Evolutionary conservation across 2,888 invertebrate species (phyloP).

Genomic region (Pandemis cinnamomeana): DNA sequence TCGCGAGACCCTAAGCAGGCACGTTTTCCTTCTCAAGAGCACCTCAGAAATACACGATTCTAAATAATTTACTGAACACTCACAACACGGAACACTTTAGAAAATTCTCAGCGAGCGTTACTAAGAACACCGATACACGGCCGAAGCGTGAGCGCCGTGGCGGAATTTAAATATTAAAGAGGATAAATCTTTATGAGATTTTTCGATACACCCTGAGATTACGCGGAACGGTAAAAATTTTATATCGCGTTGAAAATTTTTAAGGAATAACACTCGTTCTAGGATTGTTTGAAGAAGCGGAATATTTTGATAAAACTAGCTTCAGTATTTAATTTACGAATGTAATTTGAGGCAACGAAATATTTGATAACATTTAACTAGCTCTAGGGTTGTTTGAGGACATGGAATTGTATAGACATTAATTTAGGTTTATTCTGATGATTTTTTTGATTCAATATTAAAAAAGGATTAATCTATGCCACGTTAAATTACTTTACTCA

Average conservation of each 20-base stretch:
- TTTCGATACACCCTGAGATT: conserved; percentile 10
- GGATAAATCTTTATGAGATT: conserved; percentile 28
- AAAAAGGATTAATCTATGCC: too few relatives aligned
- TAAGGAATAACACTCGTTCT: not conserved
- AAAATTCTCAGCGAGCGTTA: conserved; percentile 18
- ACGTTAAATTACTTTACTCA: too few relatives aligned
- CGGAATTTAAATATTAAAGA: conserved; percentile 32
- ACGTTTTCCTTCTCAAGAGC: conserved; percentile 11
- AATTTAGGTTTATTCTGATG: too few relatives aligned
- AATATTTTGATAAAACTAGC: not conserved
- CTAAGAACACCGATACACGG: conserved; percentile 13
- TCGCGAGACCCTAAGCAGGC: conserved; percentile 13
- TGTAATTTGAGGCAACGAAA: too few relatives aligned
- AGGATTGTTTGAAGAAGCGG: not conserved
- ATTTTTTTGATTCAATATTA: too few relatives aligned
- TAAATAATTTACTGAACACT: conserved; percentile 27
- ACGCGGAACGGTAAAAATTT: not conserved
- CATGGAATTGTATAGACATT: too few relatives aligned
- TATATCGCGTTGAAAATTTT: not conserved
- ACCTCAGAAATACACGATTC: conserved; percentile 23
- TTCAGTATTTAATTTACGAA: too few relatives aligned
- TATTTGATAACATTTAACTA: too few relatives aligned
- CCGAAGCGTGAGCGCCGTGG: conserved; percentile 1
- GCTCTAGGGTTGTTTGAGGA: too few relatives aligned
- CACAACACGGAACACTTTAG: conserved; percentile 1